A percentile compares a stretch with the other conserved stretches of the same genome.
Conservation (phyloP, 2,113 vertebrate species). For the Paracanthobrama guichenoti region DNA sequence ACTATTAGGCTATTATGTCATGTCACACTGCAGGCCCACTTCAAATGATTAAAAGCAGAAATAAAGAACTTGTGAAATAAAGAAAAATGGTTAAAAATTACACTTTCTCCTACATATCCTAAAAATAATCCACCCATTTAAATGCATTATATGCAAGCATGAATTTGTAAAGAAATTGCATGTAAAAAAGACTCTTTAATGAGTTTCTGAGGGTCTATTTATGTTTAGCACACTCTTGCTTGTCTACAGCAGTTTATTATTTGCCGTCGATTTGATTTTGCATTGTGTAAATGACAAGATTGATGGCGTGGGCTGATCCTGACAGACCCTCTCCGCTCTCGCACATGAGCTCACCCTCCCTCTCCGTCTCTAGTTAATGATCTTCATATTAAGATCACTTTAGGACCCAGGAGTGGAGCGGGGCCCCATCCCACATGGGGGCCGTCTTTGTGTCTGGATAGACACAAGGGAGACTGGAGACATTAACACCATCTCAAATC, state of each 20-base stretch:
- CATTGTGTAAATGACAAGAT: constrained; percentile 57
- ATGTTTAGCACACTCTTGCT: background rate
- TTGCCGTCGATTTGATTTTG: constrained; percentile 47
- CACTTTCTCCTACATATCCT: background rate
- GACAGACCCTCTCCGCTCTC: constrained; percentile 14
- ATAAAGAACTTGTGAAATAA: no score
- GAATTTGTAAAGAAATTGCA: background rate
- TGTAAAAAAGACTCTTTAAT: constrained; percentile 4
- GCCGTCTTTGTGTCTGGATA: constrained; percentile 66
- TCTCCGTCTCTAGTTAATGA: constrained; percentile 61
- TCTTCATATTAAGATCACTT: constrained; percentile 63
- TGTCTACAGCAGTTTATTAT: constrained; percentile 42
- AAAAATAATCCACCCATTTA: background rate
- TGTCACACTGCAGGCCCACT: background rate
- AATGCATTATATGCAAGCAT: background rate
- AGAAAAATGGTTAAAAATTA: background rate
- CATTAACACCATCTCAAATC: constrained; percentile 51
- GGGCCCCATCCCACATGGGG: constrained; percentile 59
- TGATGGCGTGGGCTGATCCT: constrained; percentile 43
- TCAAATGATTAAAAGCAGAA: background rate
- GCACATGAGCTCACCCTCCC: constrained; percentile 33
- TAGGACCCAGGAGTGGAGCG: constrained; percentile 58
- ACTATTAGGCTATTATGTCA: no score
- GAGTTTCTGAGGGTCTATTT: constrained; percentile 16
- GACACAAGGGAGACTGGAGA: constrained; percentile 57